Evolutionary conservation across 2,113 vertebrate genomes (phyloP).

Genomic region (Progne subis): DNA sequence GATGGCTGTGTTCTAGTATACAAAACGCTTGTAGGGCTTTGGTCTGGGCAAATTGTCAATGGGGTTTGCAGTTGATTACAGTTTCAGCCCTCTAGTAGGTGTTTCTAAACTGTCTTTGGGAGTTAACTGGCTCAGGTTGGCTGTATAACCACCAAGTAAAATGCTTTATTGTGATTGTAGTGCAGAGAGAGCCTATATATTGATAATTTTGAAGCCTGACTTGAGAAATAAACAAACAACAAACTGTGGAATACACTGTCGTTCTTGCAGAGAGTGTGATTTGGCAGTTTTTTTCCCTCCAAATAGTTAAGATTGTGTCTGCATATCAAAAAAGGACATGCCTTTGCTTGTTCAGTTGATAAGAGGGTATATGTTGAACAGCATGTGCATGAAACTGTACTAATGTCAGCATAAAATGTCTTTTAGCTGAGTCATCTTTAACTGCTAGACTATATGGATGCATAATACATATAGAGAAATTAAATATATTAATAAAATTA

Average conservation of each 20-base stretch:
- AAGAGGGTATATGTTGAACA: background rate
- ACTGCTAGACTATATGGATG: background rate
- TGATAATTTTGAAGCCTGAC: background rate
- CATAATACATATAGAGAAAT: background rate
- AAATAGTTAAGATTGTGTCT: background rate
- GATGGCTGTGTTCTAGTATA: background rate
- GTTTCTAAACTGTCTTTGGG: background rate
- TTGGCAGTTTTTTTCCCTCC: rapidly evolving
- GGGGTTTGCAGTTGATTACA: background rate
- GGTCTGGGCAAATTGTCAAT: background rate
- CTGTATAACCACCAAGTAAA: background rate
- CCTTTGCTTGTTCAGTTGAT: background rate
- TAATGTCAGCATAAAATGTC: background rate
- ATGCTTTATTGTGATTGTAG: background rate
- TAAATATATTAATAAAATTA: background rate
- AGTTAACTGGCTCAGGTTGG: background rate
- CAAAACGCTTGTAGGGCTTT: background rate
- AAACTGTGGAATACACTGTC: background rate
- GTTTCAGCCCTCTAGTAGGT: background rate
- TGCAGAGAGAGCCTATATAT: background rate
- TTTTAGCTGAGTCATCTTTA: background rate
- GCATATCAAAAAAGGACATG: background rate
- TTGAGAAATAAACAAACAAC: background rate
- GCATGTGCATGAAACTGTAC: background rate
- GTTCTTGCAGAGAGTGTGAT: background rate